Percentiles rank a stretch among this genome's conserved stretches.
Evolutionary conservation across 2,113 vertebrate species (phyloP).

Genomic region (Otolemur garnettii): DNA sequence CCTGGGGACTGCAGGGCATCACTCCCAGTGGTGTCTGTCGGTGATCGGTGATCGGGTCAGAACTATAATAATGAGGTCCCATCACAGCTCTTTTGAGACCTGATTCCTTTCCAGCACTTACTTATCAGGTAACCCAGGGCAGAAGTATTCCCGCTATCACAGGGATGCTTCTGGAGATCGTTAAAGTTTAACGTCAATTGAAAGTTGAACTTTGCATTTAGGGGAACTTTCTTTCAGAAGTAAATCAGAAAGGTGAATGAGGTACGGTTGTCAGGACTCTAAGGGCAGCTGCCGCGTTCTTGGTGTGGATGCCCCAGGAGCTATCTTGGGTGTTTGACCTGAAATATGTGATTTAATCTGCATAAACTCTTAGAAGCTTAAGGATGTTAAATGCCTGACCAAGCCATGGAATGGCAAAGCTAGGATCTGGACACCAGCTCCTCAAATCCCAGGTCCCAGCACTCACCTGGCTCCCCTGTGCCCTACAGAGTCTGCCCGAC

Average conservation of each 20-base stretch:
- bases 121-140: background rate
- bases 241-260: background rate
- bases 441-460: background rate
- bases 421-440: background rate
- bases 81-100: background rate
- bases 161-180: background rate
- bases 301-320: fast-evolving
- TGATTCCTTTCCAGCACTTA: background rate
- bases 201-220: background rate
- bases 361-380: background rate
- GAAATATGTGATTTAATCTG: background rate
- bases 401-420: background rate
- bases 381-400: background rate
- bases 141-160: background rate
- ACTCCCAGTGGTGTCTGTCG: background rate
- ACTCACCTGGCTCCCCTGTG: background rate
- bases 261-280: fast-evolving
- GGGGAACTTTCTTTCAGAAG: background rate
- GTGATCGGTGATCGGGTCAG: too few species aligned
- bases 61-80: background rate
- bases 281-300: background rate
- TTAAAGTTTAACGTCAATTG: background rate
- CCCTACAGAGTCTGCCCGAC: background rate
- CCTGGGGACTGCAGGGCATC: background rate
- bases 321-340: fast-evolving